These are phyloP conservation scores for Xerus inauris DNA, from an alignment of 2,113 vertebrate species.

Conservation along the genomic window DNA sequence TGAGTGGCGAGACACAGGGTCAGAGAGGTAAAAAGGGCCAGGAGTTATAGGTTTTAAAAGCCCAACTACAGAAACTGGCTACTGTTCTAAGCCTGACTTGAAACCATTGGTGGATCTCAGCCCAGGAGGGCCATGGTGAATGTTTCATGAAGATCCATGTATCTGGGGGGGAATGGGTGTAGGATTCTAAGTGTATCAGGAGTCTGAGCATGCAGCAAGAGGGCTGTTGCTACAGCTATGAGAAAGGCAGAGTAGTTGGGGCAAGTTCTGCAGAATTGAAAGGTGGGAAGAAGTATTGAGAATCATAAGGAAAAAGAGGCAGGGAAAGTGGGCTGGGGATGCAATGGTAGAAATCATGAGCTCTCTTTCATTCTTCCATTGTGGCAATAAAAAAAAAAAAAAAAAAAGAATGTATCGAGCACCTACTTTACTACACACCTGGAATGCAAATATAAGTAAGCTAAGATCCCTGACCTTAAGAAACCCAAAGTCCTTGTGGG, in stretches of 20 bases:
- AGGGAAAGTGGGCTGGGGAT: fast-evolving
- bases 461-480: slow-evolving; percentile 61
- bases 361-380: background rate
- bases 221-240: background rate
- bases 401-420: background rate
- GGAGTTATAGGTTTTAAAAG: background rate
- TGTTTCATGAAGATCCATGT: background rate
- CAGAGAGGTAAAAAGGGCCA: background rate
- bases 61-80: background rate
- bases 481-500: slow-evolving; percentile 47
- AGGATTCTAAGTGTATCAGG: background rate
- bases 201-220: background rate
- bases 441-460: background rate
- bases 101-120: background rate
- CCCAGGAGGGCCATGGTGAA: background rate
- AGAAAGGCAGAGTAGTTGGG: background rate
- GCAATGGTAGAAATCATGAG: background rate
- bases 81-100: background rate
- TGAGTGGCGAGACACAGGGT: background rate
- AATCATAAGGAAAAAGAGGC: background rate
- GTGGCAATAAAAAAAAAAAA: background rate
- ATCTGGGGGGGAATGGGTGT: background rate
- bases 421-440: background rate
- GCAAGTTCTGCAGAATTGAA: background rate
- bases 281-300: background rate